Base-by-base conservation (phyloP, 2,888 invertebrate species). In the Lithophane leautieri region DNA sequence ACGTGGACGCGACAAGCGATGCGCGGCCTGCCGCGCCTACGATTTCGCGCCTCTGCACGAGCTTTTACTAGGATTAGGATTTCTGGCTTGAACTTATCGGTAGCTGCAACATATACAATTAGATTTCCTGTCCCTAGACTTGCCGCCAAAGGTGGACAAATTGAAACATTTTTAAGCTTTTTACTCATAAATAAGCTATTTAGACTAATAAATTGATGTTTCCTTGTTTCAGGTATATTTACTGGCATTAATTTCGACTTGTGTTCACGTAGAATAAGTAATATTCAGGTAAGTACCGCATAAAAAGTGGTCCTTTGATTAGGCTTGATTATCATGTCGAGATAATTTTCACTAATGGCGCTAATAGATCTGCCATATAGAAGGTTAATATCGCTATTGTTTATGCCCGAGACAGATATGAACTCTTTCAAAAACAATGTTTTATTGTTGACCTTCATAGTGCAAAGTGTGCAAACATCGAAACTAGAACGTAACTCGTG, bases 201-300 rank as follows among this genome's bases (percentile, higher is more conserved):
- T 4, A 25, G 6, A 56, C n/a, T 73, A 58, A 73, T 28, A 40
- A 58, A n/a, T 60, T 8, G 0, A 14, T 70, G 1, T 71, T 60
- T 47, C 14, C 9, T 78, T 78, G 73, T 79, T 78, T 54, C 78
- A 78, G 78, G 78, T 78, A 79, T n/a, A 25, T 40, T 16, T 34
- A n/a, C 58, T 25, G 0, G 12, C 9, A 60, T 22, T 19, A 4
- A 4, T 4, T 50, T 63, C 1, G 4, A n/a, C 12, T 50, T 28
- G 1, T 11, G 28, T 72, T 56, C 28, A 6, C 16, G 19, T 16
- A 16, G 42, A 28, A 58, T 9, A 25, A 19, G 16, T 67, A 52
- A 47, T 1, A 40, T 25, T 2, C 12, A 16, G 52, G 63, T 63
- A 50, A 50, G 73, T 50, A 40, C 2, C 2, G 16, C 8, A 42